Percentiles rank a stretch among this genome's conserved stretches.
phyloP scores from a whole-genome alignment of 2,113 vertebrate species.

The Arenaria interpres region DNA sequence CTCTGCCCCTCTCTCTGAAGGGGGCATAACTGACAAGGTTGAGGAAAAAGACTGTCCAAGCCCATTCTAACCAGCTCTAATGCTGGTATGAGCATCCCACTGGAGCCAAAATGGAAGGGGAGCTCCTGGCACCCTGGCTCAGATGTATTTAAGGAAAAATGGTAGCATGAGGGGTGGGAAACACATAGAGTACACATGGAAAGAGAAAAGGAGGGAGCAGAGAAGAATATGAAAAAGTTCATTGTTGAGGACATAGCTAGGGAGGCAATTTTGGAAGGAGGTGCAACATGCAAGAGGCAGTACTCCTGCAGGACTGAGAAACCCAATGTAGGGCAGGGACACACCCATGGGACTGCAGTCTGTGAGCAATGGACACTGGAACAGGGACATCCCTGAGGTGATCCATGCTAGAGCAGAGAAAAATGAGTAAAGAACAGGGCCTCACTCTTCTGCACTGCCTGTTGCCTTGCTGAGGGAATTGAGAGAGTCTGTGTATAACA shows the following conservation, averaged over 20 bases:
- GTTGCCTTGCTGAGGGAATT: not conserved
- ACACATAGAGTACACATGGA: fast-evolving
- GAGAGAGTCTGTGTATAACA: not conserved
- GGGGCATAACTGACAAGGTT: not conserved
- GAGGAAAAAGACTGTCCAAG: not conserved
- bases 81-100: not conserved
- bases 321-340: not conserved
- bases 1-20: not conserved
- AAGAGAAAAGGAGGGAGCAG: not conserved
- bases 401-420: not conserved
- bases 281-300: not conserved
- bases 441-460: not conserved
- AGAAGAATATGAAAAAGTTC: fast-evolving
- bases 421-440: not conserved
- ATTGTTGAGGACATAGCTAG: not conserved
- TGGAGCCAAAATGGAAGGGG: not conserved
- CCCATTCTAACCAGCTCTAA: not conserved
- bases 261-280: not conserved
- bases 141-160: not conserved
- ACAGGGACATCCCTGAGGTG: not conserved
- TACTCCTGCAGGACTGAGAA: not conserved
- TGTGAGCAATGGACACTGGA: not conserved
- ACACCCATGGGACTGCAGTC: not conserved
- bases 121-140: not conserved
- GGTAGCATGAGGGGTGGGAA: not conserved